Conservation (phyloP, 2,888 invertebrate genomes). For the Nesidiocoris tenuis region DNA sequence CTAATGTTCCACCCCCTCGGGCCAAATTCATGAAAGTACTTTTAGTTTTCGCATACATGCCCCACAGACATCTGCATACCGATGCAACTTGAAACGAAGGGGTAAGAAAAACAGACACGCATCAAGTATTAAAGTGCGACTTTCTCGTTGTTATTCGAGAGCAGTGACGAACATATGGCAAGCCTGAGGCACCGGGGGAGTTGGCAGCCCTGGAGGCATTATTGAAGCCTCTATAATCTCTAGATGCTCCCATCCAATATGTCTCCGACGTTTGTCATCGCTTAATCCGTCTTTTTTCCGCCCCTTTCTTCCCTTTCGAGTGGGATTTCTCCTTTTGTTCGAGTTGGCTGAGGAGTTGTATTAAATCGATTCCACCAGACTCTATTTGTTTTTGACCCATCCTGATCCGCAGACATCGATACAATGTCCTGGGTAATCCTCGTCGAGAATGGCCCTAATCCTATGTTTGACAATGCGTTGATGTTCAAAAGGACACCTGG, state of each 20-base stretch:
- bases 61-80: too few relatives aligned
- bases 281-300: constrained; percentile 27
- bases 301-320: not conserved
- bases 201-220: not conserved
- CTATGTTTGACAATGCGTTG: not conserved
- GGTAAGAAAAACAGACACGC: not conserved
- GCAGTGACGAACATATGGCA: not conserved
- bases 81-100: too few relatives aligned
- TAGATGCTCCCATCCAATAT: constrained; percentile 25
- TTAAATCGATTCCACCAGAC: not conserved
- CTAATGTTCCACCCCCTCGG: too few relatives aligned
- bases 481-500: not conserved
- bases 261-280: constrained; percentile 35
- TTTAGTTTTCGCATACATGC: too few relatives aligned
- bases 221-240: not conserved
- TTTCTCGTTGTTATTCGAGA: not conserved
- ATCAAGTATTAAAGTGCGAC: not conserved
- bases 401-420: not conserved
- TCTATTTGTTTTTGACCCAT: not conserved
- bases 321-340: not conserved
- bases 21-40: too few relatives aligned
- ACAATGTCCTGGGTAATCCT: not conserved
- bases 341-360: not conserved
- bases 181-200: not conserved
- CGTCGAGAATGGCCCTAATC: not conserved